Percentiles rank a stretch among this genome's conserved stretches.
Evolutionary conservation across 1,140 invertebrate species (phyloP).

Genomic region (Drosophila eugracilis): DNA sequence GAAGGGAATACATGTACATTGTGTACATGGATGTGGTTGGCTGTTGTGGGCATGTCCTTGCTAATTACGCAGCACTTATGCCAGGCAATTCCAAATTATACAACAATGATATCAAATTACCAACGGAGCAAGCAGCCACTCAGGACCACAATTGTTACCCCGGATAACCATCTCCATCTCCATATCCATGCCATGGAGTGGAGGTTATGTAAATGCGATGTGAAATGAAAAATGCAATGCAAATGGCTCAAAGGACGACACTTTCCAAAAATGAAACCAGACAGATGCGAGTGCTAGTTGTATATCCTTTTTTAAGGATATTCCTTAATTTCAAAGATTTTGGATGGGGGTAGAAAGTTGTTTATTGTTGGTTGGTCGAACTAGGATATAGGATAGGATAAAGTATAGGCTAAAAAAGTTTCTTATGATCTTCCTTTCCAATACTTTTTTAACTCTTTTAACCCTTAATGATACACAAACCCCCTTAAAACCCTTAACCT

Average conservation of each 20-base stretch:
- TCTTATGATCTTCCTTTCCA: too few relatives aligned
- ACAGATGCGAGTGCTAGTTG: constrained; percentile 31
- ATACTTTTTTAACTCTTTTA: too few relatives aligned
- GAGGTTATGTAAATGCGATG: constrained; percentile 69
- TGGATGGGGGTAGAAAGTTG: too few relatives aligned
- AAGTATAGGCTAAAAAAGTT: too few relatives aligned
- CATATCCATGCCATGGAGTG: constrained; percentile 7
- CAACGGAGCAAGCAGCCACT: constrained; percentile 30
- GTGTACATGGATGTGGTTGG: constrained; percentile 23
- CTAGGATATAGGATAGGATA: too few relatives aligned
- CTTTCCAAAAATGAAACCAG: constrained; percentile 19
- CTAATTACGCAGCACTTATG: constrained; percentile 83
- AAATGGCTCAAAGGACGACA: constrained; percentile 30
- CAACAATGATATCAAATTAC: constrained; percentile 83
- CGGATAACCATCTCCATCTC: constrained; percentile 71
- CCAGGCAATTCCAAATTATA: constrained; percentile 81
- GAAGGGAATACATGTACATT: too few relatives aligned
- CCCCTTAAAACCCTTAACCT: not conserved
- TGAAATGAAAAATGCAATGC: constrained; percentile 58
- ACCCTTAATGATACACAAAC: not conserved
- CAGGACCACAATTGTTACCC: constrained; percentile 72
- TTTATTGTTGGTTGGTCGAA: too few relatives aligned
- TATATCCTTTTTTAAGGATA: not conserved
- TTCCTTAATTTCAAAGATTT: not conserved
- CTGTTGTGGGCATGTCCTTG: constrained; percentile 77